phyloP scores from a whole-genome alignment of 2,797 vertebrate genomes.

The Macropodus opercularis region DNA sequence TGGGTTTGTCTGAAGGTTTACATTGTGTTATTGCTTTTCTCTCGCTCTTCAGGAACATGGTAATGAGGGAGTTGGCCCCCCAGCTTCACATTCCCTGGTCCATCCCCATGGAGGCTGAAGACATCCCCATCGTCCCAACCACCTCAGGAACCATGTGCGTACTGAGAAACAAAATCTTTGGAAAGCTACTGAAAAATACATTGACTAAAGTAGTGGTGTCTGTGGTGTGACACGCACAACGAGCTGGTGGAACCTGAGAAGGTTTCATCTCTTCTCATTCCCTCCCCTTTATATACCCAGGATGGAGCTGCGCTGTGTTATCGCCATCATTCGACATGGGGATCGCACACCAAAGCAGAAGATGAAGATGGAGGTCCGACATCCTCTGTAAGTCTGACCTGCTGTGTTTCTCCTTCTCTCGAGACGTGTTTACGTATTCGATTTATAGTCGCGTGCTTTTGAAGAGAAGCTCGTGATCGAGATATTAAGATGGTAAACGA shows the following conservation, averaged over 20 bases:
- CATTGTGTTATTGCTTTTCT: neutral
- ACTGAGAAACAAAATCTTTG: neutral
- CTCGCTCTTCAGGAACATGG: constrained; percentile 89
- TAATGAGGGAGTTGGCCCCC: constrained; percentile 96
- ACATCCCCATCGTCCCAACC: constrained; percentile 98
- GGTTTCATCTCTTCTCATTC: neutral
- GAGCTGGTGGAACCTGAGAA: neutral
- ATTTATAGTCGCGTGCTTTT: too few species aligned
- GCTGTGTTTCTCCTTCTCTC: neutral
- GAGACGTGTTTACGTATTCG: too few species aligned
- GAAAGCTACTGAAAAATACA: too few species aligned
- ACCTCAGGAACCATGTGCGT: constrained; percentile 97
- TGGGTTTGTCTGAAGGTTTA: neutral
- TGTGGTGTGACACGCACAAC: neutral
- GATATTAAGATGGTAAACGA: too few species aligned
- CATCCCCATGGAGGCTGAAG: constrained; percentile 96
- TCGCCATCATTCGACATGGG: constrained; percentile 96
- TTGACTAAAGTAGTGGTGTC: too few species aligned
- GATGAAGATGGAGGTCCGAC: constrained; percentile 99
- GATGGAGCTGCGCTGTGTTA: constrained; percentile 99
- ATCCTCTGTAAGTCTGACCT: constrained; percentile 86
- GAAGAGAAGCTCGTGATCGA: too few species aligned
- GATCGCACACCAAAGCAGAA: constrained; percentile 98
- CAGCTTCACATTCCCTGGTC: constrained; percentile 99
- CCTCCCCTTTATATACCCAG: constrained; percentile 65